Base-by-base conservation (phyloP, 2,797 vertebrate species). In the Tokudaia muenninki region DNA sequence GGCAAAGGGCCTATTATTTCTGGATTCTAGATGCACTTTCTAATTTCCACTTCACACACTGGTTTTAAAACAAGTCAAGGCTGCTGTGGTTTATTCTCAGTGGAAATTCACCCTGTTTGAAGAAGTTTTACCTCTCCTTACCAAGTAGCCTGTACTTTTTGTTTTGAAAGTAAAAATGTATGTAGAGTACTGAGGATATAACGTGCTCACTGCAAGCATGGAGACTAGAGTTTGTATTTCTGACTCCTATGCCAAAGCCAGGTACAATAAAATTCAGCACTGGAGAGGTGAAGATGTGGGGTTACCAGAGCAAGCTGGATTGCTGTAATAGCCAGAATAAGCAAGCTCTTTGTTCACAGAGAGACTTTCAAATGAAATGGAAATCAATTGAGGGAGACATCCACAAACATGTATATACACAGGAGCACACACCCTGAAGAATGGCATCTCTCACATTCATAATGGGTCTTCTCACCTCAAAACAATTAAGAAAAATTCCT, bases 41-140 rank as follows among this genome's bases (percentile, higher is more conserved):
- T 90, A 79, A 94, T 95, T 97, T 98, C 65, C 87, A 94, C 94
- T 95, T 95, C n/a, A 86, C 26, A 94, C 34, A 65, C 88, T 41
- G 17, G 47, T 94, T 97, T 97, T 96, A 94, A 75, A 97, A 67
- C 89, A 57, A 93, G 55, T 95, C 92, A 93, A 95, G 96, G 41
- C 79, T 94, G 65, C 44, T 67, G 34, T 94, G 83, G 26, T 55
- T 74, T 75, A 92, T 95, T 94, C 61, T 92, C 81, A 87, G 44
- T 91, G 72, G 83, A 94, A 95, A 96, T 94, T 91, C 52, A 87
- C 90, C 67, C 94, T 88, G 52, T 95, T 88, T 95, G 81, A 95
- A 78, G 47, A 86, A 93, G 2, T 95, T 59, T 92, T 50, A 94
- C 70, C 59, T 90, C 21, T 80, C 34, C 75, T 90, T 91, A 78